Evolutionary conservation across 2,888 invertebrate genomes (phyloP).

Genomic region (Oligia fasciuncula): DNA sequence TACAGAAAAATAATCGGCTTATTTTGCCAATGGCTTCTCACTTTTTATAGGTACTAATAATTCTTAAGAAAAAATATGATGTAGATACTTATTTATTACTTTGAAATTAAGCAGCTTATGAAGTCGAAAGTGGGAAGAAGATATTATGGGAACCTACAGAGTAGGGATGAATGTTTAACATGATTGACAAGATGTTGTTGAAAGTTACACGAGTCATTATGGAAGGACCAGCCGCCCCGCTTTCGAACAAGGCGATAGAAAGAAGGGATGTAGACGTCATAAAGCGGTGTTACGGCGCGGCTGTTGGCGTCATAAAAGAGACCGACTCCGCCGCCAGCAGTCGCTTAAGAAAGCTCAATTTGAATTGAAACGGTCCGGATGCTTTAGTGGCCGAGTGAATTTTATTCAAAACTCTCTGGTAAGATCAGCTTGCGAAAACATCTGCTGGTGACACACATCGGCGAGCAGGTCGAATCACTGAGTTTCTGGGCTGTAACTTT

Average conservation of each 20-base stretch:
- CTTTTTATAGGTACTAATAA: constrained; percentile 42
- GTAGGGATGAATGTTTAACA: constrained; percentile 6
- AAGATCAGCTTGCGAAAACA: constrained; percentile 38
- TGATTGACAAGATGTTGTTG: constrained; percentile 44
- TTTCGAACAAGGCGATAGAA: constrained; percentile 80
- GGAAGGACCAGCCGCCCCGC: constrained; percentile 75
- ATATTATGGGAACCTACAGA: not conserved
- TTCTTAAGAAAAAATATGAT: constrained; percentile 49
- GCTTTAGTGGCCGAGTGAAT: constrained; percentile 71
- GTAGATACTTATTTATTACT: constrained; percentile 58
- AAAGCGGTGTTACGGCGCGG: constrained; percentile 82
- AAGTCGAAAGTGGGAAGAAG: constrained; percentile 23
- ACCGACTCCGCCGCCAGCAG: constrained; percentile 70
- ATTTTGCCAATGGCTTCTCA: constrained; percentile 59
- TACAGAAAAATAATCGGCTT: constrained; percentile 68
- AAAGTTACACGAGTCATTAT: constrained; percentile 69
- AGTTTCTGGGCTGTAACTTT: constrained; percentile 8
- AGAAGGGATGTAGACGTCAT: constrained; percentile 81
- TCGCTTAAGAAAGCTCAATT: constrained; percentile 74
- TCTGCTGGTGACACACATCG: constrained; percentile 29
- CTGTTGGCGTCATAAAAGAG: constrained; percentile 83
- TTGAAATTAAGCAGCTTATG: constrained; percentile 57
- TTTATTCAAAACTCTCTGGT: constrained; percentile 67
- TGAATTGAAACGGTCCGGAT: constrained; percentile 76
- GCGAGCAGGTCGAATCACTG: constrained; percentile 6